Evolutionary conservation across 1,140 invertebrate genomes (phyloP).

Genomic region (Conus betulinus): DNA sequence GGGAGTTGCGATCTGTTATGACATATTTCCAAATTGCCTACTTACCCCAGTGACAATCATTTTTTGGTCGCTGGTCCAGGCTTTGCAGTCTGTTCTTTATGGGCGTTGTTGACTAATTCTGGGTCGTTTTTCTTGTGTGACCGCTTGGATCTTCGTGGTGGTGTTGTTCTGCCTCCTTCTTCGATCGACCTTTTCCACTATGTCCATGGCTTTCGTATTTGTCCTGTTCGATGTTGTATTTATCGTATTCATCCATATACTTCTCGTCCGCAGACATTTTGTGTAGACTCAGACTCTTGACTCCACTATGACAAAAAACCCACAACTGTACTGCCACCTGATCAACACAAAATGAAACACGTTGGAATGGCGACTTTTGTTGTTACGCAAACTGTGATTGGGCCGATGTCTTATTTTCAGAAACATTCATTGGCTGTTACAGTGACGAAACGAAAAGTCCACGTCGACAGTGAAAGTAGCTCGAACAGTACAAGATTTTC

Average conservation of each 20-base stretch:
- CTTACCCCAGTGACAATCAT: neutral
- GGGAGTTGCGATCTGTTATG: neutral
- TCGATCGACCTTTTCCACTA: slow-evolving; percentile 69
- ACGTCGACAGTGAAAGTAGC: slow-evolving; percentile 31
- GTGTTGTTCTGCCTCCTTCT: slow-evolving; percentile 66
- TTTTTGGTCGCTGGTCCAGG: slow-evolving; percentile 30
- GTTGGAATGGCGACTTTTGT: neutral
- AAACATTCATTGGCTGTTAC: neutral
- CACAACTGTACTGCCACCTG: neutral
- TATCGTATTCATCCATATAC: slow-evolving; percentile 64
- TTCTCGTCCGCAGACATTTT: slow-evolving; percentile 51
- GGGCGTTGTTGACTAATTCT: slow-evolving; percentile 69
- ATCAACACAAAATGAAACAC: neutral
- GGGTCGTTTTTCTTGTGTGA: slow-evolving; percentile 67
- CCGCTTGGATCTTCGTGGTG: slow-evolving; percentile 67
- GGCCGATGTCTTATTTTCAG: neutral
- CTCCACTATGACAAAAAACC: neutral
- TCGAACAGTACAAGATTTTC: neutral
- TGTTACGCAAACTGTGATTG: slow-evolving; percentile 8
- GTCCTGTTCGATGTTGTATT: slow-evolving; percentile 68
- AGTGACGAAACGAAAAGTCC: neutral
- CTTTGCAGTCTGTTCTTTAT: slow-evolving; percentile 43
- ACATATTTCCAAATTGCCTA: neutral
- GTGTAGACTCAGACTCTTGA: neutral
- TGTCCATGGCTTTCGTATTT: slow-evolving; percentile 68